phyloP scores from a whole-genome alignment of 2,888 invertebrate genomes.

The Cetonia aurata region DNA sequence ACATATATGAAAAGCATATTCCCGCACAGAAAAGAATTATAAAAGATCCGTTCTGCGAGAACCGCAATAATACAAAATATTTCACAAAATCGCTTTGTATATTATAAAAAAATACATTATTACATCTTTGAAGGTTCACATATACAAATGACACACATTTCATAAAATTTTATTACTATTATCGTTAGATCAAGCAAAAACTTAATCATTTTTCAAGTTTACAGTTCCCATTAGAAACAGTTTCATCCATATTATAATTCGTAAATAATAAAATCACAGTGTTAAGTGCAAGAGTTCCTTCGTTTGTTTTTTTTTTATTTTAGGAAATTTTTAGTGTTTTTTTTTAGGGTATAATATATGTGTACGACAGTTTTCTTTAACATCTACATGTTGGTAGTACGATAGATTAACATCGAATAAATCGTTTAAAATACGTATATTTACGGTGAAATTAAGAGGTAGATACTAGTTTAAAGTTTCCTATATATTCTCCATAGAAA shows the following conservation, averaged over 20 bases:
- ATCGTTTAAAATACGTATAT: no score
- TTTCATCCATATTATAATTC: background rate
- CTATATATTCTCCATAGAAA: no score
- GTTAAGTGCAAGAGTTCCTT: slow-evolving; percentile 35
- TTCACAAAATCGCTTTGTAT: slow-evolving; percentile 47
- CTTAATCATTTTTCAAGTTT: slow-evolving; percentile 1
- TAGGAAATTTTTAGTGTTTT: no score
- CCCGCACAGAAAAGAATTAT: background rate
- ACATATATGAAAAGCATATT: background rate
- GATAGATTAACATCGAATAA: no score
- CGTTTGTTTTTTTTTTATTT: no score
- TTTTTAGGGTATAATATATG: no score
- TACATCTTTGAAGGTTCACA: slow-evolving; percentile 43
- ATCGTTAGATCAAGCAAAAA: slow-evolving; percentile 1
- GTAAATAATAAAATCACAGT: slow-evolving; percentile 44
- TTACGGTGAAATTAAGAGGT: no score
- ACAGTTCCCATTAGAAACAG: slow-evolving; percentile 16
- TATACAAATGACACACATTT: slow-evolving; percentile 5
- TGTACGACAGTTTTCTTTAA: no score
- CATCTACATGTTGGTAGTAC: no score
- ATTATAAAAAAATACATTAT: slow-evolving; percentile 46
- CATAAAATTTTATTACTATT: background rate
- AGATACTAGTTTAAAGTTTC: no score
- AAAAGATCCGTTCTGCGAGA: slow-evolving; percentile 28
- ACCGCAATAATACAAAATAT: slow-evolving; percentile 48